A percentile compares a stretch with the other conserved stretches of the same genome.
Conservation (phyloP, 2,888 invertebrate species). For the Dioctria rufipes region DNA sequence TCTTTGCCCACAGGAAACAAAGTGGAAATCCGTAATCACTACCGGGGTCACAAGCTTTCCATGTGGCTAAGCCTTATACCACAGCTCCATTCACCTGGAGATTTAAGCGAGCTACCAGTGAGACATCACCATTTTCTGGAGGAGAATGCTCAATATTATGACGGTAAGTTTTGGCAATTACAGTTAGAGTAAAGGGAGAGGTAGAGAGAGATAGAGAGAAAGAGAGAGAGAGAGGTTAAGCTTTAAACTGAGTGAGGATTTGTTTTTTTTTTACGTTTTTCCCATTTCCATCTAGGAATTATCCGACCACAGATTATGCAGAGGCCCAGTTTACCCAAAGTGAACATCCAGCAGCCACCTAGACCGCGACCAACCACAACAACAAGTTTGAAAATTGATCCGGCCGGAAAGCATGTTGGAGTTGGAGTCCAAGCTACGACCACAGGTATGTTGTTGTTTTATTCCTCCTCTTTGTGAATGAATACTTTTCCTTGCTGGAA, state of each 20-base stretch:
- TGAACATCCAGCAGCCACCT: constrained; percentile 67
- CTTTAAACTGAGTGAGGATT: neutral
- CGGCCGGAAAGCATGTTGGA: constrained; percentile 71
- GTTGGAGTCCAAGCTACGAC: constrained; percentile 71
- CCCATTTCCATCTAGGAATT: constrained; percentile 74
- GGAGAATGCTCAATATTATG: constrained; percentile 84
- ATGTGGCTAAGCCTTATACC: constrained; percentile 93
- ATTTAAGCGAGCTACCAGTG: constrained; percentile 84
- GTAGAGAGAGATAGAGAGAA: neutral
- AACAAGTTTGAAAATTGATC: constrained; percentile 64
- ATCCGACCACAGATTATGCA: constrained; percentile 84
- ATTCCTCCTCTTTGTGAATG: constrained; percentile 20
- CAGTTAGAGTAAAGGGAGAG: neutral
- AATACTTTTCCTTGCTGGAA: neutral
- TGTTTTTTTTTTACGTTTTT: constrained; percentile 37
- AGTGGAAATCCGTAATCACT: constrained; percentile 89
- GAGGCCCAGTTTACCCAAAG: constrained; percentile 76
- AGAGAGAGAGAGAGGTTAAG: neutral
- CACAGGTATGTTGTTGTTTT: constrained; percentile 64
- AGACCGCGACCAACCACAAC: constrained; percentile 63
- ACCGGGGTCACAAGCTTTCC: constrained; percentile 94
- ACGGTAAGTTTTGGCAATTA: constrained; percentile 74
- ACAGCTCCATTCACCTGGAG: constrained; percentile 88
- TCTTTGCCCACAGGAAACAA: constrained; percentile 74
- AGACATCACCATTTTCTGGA: constrained; percentile 90